phyloP scores from a whole-genome alignment of 2,797 vertebrate species.

The Trichosurus vulpecula region DNA sequence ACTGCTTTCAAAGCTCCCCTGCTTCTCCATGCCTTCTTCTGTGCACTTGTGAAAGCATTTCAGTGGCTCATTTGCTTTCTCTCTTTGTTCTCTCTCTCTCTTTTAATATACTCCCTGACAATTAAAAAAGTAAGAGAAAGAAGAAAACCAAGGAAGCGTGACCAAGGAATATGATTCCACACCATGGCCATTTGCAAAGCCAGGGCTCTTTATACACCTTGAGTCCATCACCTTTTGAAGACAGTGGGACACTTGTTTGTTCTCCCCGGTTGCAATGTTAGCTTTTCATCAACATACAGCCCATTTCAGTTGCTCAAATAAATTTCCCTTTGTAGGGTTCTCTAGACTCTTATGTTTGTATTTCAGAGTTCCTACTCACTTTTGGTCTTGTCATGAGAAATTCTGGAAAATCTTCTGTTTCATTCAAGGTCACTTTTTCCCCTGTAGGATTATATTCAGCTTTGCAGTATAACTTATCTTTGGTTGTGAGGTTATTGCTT shows the following conservation, averaged over 20 bases:
- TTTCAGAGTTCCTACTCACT: background rate
- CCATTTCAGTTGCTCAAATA: background rate
- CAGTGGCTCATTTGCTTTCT: background rate
- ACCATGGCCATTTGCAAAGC: background rate
- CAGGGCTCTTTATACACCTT: background rate
- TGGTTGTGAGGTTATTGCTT: too few species aligned
- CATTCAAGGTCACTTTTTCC: background rate
- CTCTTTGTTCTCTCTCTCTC: background rate
- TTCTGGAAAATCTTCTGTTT: background rate
- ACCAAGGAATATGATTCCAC: background rate
- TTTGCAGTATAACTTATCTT: background rate
- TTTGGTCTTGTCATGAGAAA: background rate
- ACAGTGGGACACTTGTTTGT: background rate
- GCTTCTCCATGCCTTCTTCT: background rate
- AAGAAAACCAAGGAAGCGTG: background rate
- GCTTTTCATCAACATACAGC: background rate
- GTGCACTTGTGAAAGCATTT: background rate
- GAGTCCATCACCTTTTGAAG: background rate
- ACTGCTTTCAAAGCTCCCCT: background rate
- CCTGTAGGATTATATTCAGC: background rate
- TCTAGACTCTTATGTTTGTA: background rate
- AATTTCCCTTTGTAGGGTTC: background rate
- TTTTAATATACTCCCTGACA: background rate
- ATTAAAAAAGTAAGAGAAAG: background rate
- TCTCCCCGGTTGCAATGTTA: background rate